Base-by-base conservation (phyloP, 30 jellyfish, hydroid and myxozoan genomes). In the Nemopilema nomurai region DNA sequence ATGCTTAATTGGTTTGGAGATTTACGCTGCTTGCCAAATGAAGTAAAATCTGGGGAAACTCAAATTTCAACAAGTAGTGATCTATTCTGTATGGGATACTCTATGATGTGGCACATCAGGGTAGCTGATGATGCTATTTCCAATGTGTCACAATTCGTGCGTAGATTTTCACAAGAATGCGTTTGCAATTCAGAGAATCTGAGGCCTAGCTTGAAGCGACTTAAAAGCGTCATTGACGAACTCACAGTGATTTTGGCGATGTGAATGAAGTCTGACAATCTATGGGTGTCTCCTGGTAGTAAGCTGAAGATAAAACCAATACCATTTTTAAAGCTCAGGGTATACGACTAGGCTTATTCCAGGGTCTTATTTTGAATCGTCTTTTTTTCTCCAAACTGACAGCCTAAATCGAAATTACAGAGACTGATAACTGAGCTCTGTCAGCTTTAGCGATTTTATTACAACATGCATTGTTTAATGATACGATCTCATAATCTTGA, bases 91-190 rank as follows among this genome's bases (percentile, higher is more conserved):
- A 73, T 73, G 83, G 83, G 83, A 4, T 73, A 29, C 69, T 28
- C 69, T 28, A 41, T 73, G 49, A 73, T 73, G 83, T 73, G 83
- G 83, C 83, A 73, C 63, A 51, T 41, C 57, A 73, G 63, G 32
- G 63, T 73, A 29, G n/a, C 29, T 70, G 83, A 23, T 21, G 28
- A 29, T n/a, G 69, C 67, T 0, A 65, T 73, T 18, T 73, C 83
- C 22, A 65, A 73, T 23, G 69, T 73, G n/a, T 73, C 83, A 0
- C 41, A 30, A 13, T 73, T 8, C 69, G 83, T 73, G 49, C 83
- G 83, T 0, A 30, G 83, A 51, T 51, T 73, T 18, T 1, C 83
- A 31, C 83, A 30, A n/a, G 69, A 73, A 41, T 73, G 83, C 31
- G 63, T 41, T 29, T 21, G 69, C 49, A 30, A 23, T 1, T 22